A percentile compares a stretch with the other conserved stretches of the same genome.
Evolutionary conservation across 2,797 vertebrate species (phyloP).

Genomic region (Sebastes variabilis): DNA sequence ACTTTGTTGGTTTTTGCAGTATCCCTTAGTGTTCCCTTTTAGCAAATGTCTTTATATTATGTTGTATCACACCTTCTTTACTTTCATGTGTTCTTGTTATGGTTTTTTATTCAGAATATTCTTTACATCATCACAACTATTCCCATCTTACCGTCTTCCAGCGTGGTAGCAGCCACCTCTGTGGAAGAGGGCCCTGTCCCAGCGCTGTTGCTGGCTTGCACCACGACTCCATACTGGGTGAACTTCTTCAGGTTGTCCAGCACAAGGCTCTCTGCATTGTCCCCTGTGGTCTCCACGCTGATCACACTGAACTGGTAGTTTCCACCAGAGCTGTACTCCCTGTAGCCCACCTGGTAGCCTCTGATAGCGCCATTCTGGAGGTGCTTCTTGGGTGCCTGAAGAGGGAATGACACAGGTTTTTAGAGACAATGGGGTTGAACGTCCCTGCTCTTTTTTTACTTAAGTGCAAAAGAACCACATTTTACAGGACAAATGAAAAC

Average conservation of each 20-base stretch:
- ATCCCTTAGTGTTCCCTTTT: not conserved
- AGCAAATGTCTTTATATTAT: not conserved
- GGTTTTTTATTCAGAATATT: not conserved
- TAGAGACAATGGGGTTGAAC: not conserved
- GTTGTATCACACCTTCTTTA: not conserved
- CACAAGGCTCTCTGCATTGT: slow-evolving; percentile 92
- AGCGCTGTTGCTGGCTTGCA: slow-evolving; percentile 96
- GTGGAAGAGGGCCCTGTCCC: slow-evolving; percentile 97
- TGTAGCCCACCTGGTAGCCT: slow-evolving; percentile 96
- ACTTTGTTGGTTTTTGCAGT: not conserved
- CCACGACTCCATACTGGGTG: slow-evolving; percentile 97
- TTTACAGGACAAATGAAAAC: not conserved
- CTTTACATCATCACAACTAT: not conserved
- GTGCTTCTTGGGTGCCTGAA: slow-evolving; percentile 92
- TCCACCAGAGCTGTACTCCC: slow-evolving; percentile 94
- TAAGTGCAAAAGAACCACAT: not conserved
- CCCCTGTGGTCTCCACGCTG: slow-evolving; percentile 94
- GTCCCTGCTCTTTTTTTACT: not conserved
- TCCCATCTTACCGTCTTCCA: slow-evolving; percentile 90
- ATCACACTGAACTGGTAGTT: slow-evolving; percentile 98
- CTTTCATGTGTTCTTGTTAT: not conserved
- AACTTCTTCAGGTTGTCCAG: slow-evolving; percentile 97
- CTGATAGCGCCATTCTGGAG: slow-evolving; percentile 95
- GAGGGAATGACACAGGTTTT: not conserved
- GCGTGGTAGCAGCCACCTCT: slow-evolving; percentile 94